These are phyloP conservation scores for Hydrolagus affinis DNA, from an alignment of 2,113 vertebrate genomes.

Conservation along the genomic window DNA sequence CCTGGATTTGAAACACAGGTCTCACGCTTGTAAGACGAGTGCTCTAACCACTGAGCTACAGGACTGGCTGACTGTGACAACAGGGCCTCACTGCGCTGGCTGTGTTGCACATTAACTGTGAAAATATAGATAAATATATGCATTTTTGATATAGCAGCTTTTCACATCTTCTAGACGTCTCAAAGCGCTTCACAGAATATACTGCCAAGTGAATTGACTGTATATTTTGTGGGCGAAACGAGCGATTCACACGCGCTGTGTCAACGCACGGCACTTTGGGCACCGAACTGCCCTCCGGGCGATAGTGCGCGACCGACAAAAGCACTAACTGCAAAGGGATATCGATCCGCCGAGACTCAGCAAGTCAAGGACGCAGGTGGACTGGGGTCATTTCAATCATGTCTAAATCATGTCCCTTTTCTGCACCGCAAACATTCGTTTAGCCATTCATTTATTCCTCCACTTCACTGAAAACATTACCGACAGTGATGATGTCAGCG, in stretches of 20 bases:
- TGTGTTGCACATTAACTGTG: not conserved
- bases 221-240: too few relatives aligned
- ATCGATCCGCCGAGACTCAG: not conserved
- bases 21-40: too few relatives aligned
- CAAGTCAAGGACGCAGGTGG: not conserved
- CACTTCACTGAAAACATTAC: not conserved
- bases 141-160: too few relatives aligned
- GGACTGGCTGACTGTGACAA: not conserved
- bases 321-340: not conserved
- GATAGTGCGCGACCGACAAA: too few relatives aligned
- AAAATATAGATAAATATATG: too few relatives aligned
- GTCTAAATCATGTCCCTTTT: not conserved
- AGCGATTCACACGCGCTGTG: not conserved
- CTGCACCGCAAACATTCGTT: not conserved
- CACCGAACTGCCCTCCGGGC: too few relatives aligned
- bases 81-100: not conserved
- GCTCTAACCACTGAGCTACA: too few relatives aligned
- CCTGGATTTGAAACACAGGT: not conserved
- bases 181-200: too few relatives aligned
- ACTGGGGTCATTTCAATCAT: not conserved
- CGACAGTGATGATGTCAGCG: not conserved
- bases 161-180: too few relatives aligned
- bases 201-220: too few relatives aligned
- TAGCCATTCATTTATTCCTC: not conserved
- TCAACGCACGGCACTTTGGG: not conserved